Conservation (phyloP, 2,113 vertebrate genomes). For the Microcebus murinus region DNA sequence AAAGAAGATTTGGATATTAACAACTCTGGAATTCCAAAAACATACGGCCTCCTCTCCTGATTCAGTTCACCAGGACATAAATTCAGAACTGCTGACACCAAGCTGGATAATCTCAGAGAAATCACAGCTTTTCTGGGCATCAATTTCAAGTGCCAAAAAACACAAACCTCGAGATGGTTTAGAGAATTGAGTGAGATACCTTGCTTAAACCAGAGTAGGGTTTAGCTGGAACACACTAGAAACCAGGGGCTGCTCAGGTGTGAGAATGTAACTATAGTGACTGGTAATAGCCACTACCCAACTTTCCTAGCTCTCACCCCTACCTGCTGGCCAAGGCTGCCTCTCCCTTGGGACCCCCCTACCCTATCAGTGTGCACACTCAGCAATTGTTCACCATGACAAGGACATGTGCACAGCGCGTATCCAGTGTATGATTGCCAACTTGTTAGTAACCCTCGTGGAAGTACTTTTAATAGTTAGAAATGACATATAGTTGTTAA, state of each 20-base stretch:
- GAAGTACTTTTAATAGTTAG: not conserved
- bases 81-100: not conserved
- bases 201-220: not conserved
- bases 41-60: not conserved
- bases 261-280: fast-evolving
- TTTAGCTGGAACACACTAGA: not conserved
- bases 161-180: not conserved
- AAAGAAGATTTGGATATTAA: not conserved
- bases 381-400: not conserved
- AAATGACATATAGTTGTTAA: not conserved
- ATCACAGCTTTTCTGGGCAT: not conserved
- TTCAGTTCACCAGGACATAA: not conserved
- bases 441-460: not conserved
- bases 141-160: not conserved
- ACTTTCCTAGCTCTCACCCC: fast-evolving
- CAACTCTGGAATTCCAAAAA: not conserved
- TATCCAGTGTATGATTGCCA: not conserved
- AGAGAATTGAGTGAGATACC: not conserved
- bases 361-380: not conserved
- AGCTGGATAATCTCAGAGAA: not conserved
- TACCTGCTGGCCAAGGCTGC: fast-evolving
- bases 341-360: not conserved
- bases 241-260: not conserved
- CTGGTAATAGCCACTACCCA: not conserved
- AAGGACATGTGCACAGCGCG: not conserved